Evolutionary conservation across 2,113 vertebrate species (phyloP).

Genomic region (Saccopteryx leptura): DNA sequence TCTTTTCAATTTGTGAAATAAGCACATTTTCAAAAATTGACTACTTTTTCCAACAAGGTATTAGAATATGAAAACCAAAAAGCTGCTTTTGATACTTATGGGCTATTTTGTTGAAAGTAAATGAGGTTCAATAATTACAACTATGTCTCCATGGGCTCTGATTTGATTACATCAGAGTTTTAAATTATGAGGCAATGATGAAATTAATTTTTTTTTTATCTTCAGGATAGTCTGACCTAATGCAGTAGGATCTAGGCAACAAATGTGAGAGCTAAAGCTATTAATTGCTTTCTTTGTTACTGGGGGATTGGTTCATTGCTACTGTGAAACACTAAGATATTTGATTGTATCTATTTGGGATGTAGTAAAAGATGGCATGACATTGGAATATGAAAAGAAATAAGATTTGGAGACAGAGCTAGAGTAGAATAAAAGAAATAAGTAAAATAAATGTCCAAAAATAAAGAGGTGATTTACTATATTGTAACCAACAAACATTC

Average conservation of each 20-base stretch:
- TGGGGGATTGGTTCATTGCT: neutral
- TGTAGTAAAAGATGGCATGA: neutral
- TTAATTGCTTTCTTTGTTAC: slow-evolving; percentile 35
- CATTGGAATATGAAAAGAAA: neutral
- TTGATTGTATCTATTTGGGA: neutral
- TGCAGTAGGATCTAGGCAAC: neutral
- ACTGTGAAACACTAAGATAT: neutral
- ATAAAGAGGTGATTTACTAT: neutral
- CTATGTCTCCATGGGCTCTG: neutral
- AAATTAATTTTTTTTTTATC: slow-evolving; percentile 59
- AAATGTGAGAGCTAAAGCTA: slow-evolving; percentile 1
- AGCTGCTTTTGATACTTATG: neutral
- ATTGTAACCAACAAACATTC: neutral
- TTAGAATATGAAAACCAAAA: slow-evolving; percentile 35
- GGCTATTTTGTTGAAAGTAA: slow-evolving; percentile 22
- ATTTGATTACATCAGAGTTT: slow-evolving; percentile 50
- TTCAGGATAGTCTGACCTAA: neutral
- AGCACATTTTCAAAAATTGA: neutral
- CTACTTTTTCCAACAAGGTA: neutral
- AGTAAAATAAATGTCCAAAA: neutral
- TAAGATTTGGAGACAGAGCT: neutral
- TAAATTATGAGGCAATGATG: slow-evolving; percentile 40
- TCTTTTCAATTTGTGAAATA: neutral
- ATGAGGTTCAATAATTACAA: slow-evolving; percentile 1
- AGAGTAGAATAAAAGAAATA: neutral